Conservation (phyloP, 2,888 invertebrate species). For the Aphidoletes aphidimyza region DNA sequence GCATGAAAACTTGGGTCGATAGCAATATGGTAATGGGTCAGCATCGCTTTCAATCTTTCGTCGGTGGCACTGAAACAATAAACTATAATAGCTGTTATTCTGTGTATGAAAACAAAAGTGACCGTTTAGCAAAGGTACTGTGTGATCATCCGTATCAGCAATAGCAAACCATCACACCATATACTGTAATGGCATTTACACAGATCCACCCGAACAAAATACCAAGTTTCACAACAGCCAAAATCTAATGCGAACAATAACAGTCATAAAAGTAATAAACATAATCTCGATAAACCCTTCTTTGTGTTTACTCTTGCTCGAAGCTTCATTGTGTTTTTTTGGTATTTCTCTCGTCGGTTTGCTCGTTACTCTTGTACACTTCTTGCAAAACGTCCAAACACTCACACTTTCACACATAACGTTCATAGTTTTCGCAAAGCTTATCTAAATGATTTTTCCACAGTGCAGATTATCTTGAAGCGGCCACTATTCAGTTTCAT, state of each 20-base stretch:
- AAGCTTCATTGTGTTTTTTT: background rate
- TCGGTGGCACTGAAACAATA: background rate
- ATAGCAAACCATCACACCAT: background rate
- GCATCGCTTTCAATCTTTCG: slow-evolving; percentile 26
- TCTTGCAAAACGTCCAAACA: too few species aligned
- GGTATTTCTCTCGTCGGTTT: background rate
- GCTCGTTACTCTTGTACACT: background rate
- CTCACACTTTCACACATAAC: too few species aligned
- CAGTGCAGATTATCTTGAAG: background rate
- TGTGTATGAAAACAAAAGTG: background rate
- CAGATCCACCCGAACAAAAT: background rate
- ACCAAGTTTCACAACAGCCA: background rate
- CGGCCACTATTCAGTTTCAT: background rate
- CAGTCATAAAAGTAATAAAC: slow-evolving; percentile 51
- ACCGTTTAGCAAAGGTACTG: slow-evolving; percentile 19
- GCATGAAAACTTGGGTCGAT: background rate
- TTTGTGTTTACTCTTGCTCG: slow-evolving; percentile 12
- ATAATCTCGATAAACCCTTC: slow-evolving; percentile 30
- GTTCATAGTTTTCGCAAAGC: background rate
- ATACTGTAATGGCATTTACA: background rate
- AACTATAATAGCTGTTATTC: slow-evolving; percentile 10
- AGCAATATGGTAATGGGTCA: slow-evolving; percentile 46
- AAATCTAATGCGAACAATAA: slow-evolving; percentile 30
- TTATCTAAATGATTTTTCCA: slow-evolving; percentile 48
- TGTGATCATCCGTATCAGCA: slow-evolving; percentile 8